Base-by-base conservation (phyloP, 2,888 invertebrate genomes). In the Epirrhoe tristata region DNA sequence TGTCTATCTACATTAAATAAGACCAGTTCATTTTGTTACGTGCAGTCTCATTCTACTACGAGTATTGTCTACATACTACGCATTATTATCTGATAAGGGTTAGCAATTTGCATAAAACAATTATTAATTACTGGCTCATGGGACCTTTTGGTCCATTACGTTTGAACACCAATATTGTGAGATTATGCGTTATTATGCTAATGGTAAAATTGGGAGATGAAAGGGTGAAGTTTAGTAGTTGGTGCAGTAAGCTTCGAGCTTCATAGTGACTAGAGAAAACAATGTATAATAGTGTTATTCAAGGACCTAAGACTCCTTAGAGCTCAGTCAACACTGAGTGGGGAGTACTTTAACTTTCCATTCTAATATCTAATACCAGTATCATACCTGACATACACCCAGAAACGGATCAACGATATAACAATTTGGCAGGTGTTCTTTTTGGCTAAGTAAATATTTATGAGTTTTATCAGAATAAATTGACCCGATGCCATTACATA, bases 71-170 rank as follows among this genome's bases (percentile, higher is more conserved):
- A 50, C 48, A 58, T 43, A 24, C 24, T 12, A 67, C 58, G 59
- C 63, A 58, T 39, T 58, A 58, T 53, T 50, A 73, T 34, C 59
- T 67, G 70, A 66, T 66, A 65, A 67, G 68, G 68, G 67, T 60
- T 58, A 32, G 36, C 36, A 17, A 85, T 89, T 88, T 88, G 83
- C 89, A 88, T 89, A 85, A 85, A 86, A 85, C 82, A 84, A 84
- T 86, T 84, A 89, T 85, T 83, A 87, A 86, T 87, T 83, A 84
- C 78, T 73, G n/a, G 78, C 80, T 81, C 80, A 77, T 78, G 80
- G 80, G 81, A 74, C 63, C 66, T 43, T 43, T 43, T 43, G 39
- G 39, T 43, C 75, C 70, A 82, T 83, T 78, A 78, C 64, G 71
- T 58, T 66, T 76, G 75, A 79, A 78, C 80, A 72, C 72, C 71